phyloP scores from a whole-genome alignment of 2,797 vertebrate genomes.

The Pangasius djambal region DNA sequence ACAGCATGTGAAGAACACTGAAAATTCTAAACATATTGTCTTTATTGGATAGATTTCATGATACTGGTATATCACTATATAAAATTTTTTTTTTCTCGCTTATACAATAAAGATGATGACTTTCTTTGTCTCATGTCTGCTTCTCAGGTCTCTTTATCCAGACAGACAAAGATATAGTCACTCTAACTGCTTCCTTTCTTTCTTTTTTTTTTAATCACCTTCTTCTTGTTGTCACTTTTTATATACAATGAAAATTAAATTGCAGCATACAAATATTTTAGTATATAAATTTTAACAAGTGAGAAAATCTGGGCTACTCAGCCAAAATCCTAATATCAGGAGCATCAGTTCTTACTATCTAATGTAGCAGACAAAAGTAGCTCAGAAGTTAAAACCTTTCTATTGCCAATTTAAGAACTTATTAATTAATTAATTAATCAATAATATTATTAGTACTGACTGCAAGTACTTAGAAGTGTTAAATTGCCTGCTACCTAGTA shows the following conservation, averaged over 20 bases:
- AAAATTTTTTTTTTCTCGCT: not conserved
- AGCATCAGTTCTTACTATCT: not conserved
- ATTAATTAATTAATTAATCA: no score
- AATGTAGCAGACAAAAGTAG: not conserved
- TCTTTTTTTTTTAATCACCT: not conserved
- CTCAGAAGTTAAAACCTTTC: not conserved
- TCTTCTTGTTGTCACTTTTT: not conserved
- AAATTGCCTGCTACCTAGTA: not conserved
- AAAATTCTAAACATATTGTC: not conserved
- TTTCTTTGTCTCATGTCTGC: not conserved
- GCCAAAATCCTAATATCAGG: not conserved
- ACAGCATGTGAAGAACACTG: not conserved
- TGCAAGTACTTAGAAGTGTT: not conserved
- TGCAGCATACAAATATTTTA: not conserved
- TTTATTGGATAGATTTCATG: not conserved
- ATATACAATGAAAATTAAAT: not conserved
- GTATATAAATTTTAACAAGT: not conserved
- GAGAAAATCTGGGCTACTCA: not conserved
- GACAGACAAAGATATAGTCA: not conserved
- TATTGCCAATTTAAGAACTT: not conserved
- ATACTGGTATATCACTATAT: not conserved
- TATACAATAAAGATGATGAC: not conserved
- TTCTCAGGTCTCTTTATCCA: not conserved
- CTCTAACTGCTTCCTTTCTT: not conserved
- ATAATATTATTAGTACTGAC: not conserved